Evolutionary conservation across 1,140 invertebrate genomes (phyloP).

Genomic region (Neotoxoptera formosana): DNA sequence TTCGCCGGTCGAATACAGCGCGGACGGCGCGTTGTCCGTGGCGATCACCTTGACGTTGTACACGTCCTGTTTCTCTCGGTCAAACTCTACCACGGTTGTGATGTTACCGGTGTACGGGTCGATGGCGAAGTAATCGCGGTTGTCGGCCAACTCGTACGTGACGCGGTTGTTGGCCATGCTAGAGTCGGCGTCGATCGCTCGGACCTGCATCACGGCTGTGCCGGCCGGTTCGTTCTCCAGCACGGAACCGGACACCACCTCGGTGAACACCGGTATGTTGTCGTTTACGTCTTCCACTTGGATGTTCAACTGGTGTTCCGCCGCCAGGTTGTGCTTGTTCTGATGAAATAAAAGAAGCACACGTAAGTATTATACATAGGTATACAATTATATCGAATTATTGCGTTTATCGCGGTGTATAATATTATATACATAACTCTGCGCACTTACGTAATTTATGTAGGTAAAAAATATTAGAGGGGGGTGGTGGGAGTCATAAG

Average conservation of each 20-base stretch:
- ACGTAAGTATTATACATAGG: not conserved
- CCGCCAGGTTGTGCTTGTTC: slow-evolving; percentile 81
- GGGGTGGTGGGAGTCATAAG: not conserved
- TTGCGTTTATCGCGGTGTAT: too few species aligned
- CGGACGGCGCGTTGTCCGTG: slow-evolving; percentile 83
- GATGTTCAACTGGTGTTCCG: slow-evolving; percentile 79
- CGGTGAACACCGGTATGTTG: slow-evolving; percentile 83
- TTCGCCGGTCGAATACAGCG: slow-evolving; percentile 72
- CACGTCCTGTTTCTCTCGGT: slow-evolving; percentile 79
- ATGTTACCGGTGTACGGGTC: slow-evolving; percentile 84
- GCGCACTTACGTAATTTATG: too few species aligned
- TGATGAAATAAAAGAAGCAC: slow-evolving; percentile 62
- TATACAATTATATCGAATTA: not conserved
- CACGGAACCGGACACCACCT: slow-evolving; percentile 76
- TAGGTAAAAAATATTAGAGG: not conserved
- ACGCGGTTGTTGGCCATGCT: slow-evolving; percentile 81
- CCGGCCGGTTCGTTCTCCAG: slow-evolving; percentile 83
- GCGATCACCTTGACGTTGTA: slow-evolving; percentile 87
- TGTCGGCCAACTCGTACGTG: slow-evolving; percentile 76
- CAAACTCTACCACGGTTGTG: slow-evolving; percentile 78
- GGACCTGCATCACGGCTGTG: slow-evolving; percentile 83
- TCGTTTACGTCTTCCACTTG: slow-evolving; percentile 86
- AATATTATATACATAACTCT: too few species aligned
- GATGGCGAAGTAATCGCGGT: slow-evolving; percentile 77
- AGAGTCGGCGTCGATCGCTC: slow-evolving; percentile 86